Base-by-base conservation (phyloP, 2,888 invertebrate genomes). In the Boloria selene region DNA sequence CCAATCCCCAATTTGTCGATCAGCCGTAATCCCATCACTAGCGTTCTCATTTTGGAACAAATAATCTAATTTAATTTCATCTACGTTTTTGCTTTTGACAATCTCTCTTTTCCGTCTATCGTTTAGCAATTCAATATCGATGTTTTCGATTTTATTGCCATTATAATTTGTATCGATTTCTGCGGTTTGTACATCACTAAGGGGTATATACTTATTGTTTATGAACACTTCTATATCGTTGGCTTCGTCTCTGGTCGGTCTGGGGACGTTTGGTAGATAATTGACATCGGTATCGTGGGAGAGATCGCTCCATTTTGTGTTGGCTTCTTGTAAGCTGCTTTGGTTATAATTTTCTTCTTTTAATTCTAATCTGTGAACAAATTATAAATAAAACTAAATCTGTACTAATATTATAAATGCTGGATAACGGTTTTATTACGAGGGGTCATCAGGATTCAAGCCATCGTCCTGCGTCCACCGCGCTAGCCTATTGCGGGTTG, bases 271-370 rank as follows among this genome's bases (percentile, higher is more conserved):
- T 2, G 80, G 75, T 1, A 84, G 73, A 64, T 84, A 80, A 77
- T 92, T 92, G 0, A 92, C 81, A 67, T 88, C 87, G 0, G 76
- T 89, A 54, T 92, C 92, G 62, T 85, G 87, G 0, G 89, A 82
- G 0, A 92, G 76, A 69, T 92, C 91, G 7, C 71, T 61, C 87
- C 84, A 87, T 26, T 77, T 69, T n/a, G 74, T 54, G 10, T 73
- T 74, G 6, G 67, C 22, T 52, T 71, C 72, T 53, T 72, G 68
- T 13, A 65, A 49, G 26, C 64, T 60, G 13, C 47, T 53, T 38
- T 38, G 31, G 53, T 52, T 54, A 17, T 60, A 31, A 14, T 49
- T 13, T 54, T 55, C 16, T 56, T 55, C 64, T 38, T 45, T 55
- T 47, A 38, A 18, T 54, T 65, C 63, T 59, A 65, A 61, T 49